Base-by-base conservation (phyloP, 2,113 vertebrate species). In the Polypterus senegalus region DNA sequence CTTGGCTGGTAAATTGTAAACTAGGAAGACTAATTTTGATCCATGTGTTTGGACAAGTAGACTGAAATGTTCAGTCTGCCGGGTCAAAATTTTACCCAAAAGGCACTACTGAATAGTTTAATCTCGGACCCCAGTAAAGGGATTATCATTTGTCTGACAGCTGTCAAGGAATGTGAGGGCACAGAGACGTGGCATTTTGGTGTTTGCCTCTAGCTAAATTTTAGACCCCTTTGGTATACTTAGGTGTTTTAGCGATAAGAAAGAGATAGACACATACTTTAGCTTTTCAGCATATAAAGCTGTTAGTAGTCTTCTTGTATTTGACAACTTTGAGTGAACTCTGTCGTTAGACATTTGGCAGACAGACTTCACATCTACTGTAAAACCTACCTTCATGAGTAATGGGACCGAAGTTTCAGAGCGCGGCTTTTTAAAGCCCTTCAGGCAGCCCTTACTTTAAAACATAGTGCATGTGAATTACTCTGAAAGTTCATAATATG, bases 141-240 rank as follows among this genome's bases (percentile, higher is more conserved):
- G 75, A 71, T 70, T 74, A 75, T 70, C 66, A 64, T 65, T 63
- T 71, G 63, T 62, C 69, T 79, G 77, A 76, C 81, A 79, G 76
- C 69, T 73, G 72, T 72, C 74, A 69, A 67, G 67, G 52, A 60
- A 49, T 4, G 47, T 43, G n/a, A 71, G 69, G 53, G 59, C 27
- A 6, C 48, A 45, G 51, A 9, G 9, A 55, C 61, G 48, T 64
- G 11, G 10, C 47, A 52, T 57, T 48, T 10, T 8, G 44, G 52
- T 10, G 3, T 6, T 44, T 5, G 65, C 51, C 61, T 48, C 5
- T 5, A 27, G 51, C 57, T 44, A 48, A 11, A 48, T n/a, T 9
- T 44, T 45, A 46, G 56, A 46, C 61, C 60, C 48, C 9, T 58
- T 5, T n/a, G 45, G n/a, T 48, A 59, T 53, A 43, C n/a, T 54